Conservation (phyloP, 2,888 invertebrate species). For the Oxycera nigricornis region DNA sequence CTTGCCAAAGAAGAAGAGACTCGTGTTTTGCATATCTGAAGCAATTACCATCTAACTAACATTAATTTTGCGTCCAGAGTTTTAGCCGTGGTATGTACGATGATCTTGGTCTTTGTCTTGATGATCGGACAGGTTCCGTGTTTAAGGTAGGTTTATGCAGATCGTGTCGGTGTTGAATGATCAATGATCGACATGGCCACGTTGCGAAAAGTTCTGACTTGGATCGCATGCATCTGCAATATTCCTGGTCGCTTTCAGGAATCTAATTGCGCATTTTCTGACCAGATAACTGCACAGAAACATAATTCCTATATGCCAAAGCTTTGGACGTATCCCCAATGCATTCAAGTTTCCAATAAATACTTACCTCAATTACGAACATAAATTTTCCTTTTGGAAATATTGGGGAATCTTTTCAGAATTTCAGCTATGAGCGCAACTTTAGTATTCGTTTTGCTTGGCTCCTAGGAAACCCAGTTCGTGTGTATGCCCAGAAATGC, state of each 20-base stretch:
- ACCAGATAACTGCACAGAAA: no score
- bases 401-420: no score
- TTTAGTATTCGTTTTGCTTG: no score
- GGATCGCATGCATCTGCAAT: not conserved
- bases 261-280: not conserved
- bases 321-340: no score
- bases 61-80: slow-evolving; percentile 34
- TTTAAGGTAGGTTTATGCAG: slow-evolving; percentile 26
- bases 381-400: no score
- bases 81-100: not conserved
- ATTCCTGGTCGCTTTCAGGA: no score
- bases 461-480: no score
- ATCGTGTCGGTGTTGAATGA: slow-evolving; percentile 20
- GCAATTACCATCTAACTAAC: slow-evolving; percentile 41
- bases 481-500: no score
- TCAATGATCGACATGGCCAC: slow-evolving; percentile 21
- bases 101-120: slow-evolving; percentile 16
- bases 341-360: no score
- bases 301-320: no score
- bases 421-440: no score
- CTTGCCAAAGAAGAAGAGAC: not conserved
- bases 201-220: not conserved
- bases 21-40: slow-evolving; percentile 40
- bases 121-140: slow-evolving; percentile 23
- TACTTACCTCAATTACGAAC: no score